These are phyloP conservation scores for Drosophila tristis DNA, from an alignment of 1,140 invertebrate species.

Conservation along the genomic window DNA sequence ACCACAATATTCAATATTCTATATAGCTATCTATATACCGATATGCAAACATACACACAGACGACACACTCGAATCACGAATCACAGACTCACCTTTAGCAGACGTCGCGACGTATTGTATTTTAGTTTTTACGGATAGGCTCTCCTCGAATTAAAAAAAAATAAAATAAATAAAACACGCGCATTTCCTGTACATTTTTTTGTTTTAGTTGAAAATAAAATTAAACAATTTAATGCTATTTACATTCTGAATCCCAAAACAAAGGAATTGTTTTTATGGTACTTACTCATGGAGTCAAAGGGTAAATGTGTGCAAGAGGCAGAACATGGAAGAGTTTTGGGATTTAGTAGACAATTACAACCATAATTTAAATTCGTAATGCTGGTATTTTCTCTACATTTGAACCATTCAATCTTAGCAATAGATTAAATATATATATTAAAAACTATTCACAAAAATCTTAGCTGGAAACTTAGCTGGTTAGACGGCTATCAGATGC, in stretches of 20 bases:
- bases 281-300: not conserved
- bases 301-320: too few species aligned
- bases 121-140: conserved; percentile 53
- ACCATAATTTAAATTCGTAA: too few species aligned
- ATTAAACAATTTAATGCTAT: conserved; percentile 69
- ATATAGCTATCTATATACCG: conserved; percentile 53
- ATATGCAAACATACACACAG: conserved; percentile 40
- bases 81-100: conserved; percentile 42
- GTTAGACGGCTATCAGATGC: too few species aligned
- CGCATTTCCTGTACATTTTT: conserved; percentile 64
- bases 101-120: conserved; percentile 39
- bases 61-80: conserved; percentile 51
- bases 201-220: conserved; percentile 73
- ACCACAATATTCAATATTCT: conserved; percentile 32
- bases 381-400: too few species aligned
- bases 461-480: too few species aligned
- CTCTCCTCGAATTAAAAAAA: conserved; percentile 26
- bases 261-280: conserved; percentile 14
- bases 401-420: too few species aligned
- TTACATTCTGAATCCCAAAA: conserved; percentile 73
- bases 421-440: too few species aligned
- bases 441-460: too few species aligned
- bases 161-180: conserved; percentile 12
- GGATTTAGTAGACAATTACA: too few species aligned
- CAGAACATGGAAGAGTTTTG: too few species aligned